phyloP scores from a whole-genome alignment of 2,113 vertebrate species.

The Diglossa brunneiventris region DNA sequence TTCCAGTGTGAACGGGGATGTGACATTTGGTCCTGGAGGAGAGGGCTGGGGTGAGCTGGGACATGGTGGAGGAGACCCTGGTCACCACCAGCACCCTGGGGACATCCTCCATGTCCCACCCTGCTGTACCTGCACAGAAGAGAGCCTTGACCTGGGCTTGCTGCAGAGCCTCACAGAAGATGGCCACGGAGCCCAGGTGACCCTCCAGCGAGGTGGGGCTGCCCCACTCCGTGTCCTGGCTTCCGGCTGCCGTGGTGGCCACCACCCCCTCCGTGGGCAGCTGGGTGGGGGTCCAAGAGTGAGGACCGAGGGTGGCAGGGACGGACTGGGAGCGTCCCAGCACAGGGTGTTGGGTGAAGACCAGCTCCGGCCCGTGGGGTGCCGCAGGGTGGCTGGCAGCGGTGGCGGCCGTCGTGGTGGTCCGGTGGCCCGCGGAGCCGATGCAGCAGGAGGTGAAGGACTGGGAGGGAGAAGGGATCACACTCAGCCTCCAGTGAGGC shows the following conservation, averaged over 20 bases:
- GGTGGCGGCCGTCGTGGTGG: constrained; percentile 75
- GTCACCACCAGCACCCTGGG: neutral
- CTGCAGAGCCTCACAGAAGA: constrained; percentile 92
- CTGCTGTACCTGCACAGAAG: constrained; percentile 73
- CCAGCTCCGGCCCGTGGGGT: constrained; percentile 60
- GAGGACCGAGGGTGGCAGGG: constrained; percentile 72
- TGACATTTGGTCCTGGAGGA: constrained; percentile 87
- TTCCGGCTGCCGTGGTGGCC: constrained; percentile 86
- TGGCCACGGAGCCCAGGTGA: constrained; percentile 87
- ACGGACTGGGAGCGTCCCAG: constrained; percentile 91
- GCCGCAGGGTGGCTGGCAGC: constrained; percentile 28
- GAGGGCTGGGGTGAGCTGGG: neutral
- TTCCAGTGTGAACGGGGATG: constrained; percentile 85
- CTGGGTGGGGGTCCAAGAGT: constrained; percentile 67
- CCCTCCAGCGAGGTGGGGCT: constrained; percentile 93
- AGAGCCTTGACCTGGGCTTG: constrained; percentile 75
- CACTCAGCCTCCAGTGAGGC: rapidly evolving
- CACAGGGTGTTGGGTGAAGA: constrained; percentile 69
- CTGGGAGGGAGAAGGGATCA: constrained; percentile 61
- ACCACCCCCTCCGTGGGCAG: constrained; percentile 74
- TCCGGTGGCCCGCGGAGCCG: constrained; percentile 92
- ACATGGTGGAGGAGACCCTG: rapidly evolving
- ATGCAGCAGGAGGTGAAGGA: constrained; percentile 97
- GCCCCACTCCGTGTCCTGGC: constrained; percentile 95
- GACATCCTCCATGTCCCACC: rapidly evolving